These are phyloP conservation scores for Paralvinella palmiformis DNA, from an alignment of 1,140 invertebrate genomes.

Conservation along the genomic window DNA sequence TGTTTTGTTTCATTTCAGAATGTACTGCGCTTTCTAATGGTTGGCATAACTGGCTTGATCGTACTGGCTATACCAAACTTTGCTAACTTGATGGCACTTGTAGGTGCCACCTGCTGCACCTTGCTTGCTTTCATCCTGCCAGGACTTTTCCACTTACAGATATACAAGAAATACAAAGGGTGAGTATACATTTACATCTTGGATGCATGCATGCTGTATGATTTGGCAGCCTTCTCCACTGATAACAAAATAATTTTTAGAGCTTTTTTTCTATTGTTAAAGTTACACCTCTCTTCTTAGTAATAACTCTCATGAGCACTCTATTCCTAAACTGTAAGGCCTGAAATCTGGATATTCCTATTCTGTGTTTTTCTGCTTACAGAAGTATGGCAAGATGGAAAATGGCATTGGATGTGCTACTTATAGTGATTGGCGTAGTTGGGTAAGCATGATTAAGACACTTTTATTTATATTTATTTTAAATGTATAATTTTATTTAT, in stretches of 20 bases:
- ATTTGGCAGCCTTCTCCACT: neutral
- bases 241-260: neutral
- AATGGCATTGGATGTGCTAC: slow-evolving; percentile 39
- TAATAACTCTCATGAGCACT: neutral
- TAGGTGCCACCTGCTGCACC: slow-evolving; percentile 53
- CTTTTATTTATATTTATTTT: neutral
- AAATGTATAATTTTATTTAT: neutral
- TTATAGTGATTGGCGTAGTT: slow-evolving; percentile 43
- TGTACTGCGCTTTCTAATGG: slow-evolving; percentile 42
- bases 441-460: slow-evolving; percentile 37
- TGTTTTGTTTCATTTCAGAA: slow-evolving; percentile 36
- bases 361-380: slow-evolving; percentile 22
- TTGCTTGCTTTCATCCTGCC: slow-evolving; percentile 52
- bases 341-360: slow-evolving; percentile 1
- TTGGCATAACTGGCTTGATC: slow-evolving; percentile 47
- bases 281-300: neutral
- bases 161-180: neutral
- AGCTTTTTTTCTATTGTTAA: neutral
- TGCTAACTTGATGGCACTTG: slow-evolving; percentile 52
- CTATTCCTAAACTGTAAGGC: neutral
- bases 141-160: slow-evolving; percentile 48
- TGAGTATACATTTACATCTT: neutral
- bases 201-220: neutral
- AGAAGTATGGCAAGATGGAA: slow-evolving; percentile 39
- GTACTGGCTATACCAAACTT: slow-evolving; percentile 53